phyloP scores from a whole-genome alignment of 2,113 vertebrate species.

The Lichenostomus cassidix region DNA sequence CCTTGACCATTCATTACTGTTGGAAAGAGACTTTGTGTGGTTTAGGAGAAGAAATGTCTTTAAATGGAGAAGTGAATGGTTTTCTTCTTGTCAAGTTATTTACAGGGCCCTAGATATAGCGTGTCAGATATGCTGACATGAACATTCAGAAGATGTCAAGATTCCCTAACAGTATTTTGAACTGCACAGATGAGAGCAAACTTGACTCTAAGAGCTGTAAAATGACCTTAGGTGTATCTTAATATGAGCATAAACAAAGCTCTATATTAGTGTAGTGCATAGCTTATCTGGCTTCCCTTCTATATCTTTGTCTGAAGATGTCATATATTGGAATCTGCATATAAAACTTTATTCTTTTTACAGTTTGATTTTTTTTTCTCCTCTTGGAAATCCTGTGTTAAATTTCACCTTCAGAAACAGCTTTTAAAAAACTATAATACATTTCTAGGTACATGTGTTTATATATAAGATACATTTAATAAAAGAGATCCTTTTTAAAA shows the following conservation, averaged over 20 bases:
- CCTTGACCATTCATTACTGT: neutral
- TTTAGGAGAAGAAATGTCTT: neutral
- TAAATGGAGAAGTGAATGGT: neutral
- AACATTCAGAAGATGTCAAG: neutral
- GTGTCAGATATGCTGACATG: neutral
- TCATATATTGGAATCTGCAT: neutral
- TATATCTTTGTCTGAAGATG: neutral
- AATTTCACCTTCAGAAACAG: neutral
- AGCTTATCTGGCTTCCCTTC: neutral
- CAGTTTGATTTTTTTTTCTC: rapidly evolving
- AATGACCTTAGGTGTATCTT: neutral
- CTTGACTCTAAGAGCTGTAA: neutral
- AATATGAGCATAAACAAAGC: neutral
- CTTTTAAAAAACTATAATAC: neutral
- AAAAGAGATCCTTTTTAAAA: neutral
- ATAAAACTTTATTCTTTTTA: neutral
- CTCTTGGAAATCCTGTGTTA: neutral
- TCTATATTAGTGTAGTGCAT: rapidly evolving
- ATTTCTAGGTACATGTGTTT: neutral
- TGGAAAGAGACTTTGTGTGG: neutral
- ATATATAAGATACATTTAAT: neutral
- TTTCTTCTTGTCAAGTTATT: neutral
- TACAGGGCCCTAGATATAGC: neutral
- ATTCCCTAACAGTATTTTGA: neutral
- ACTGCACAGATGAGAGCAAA: neutral